Conservation (phyloP, 2,113 vertebrate species). For the Cacatua alba region DNA sequence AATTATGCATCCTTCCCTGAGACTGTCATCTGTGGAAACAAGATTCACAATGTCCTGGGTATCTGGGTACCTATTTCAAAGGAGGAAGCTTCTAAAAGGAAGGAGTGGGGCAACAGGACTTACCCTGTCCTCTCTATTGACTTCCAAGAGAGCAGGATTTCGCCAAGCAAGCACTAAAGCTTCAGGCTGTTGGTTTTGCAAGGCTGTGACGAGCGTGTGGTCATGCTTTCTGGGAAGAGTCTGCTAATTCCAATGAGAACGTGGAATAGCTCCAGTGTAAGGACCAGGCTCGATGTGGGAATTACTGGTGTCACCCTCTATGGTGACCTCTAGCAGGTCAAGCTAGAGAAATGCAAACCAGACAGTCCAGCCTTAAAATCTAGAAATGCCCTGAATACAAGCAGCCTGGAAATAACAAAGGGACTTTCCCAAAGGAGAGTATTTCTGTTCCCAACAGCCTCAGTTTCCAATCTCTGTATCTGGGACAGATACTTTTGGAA, state of each 20-base stretch:
- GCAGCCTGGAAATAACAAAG: background rate
- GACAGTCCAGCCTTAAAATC: background rate
- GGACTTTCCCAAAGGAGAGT: background rate
- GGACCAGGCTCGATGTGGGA: background rate
- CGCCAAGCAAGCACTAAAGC: background rate
- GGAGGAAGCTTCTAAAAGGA: background rate
- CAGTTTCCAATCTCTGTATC: background rate
- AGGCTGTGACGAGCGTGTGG: rapidly evolving
- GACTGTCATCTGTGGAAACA: background rate
- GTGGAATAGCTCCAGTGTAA: background rate
- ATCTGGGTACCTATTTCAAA: background rate
- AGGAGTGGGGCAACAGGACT: background rate
- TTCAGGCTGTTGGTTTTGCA: background rate
- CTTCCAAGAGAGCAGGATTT: background rate
- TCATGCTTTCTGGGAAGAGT: background rate
- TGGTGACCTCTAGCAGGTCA: background rate
- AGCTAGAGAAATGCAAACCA: background rate
- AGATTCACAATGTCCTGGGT: background rate
- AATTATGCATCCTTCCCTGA: background rate
- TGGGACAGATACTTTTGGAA: background rate
- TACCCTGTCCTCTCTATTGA: background rate
- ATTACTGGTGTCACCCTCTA: background rate
- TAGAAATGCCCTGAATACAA: background rate
- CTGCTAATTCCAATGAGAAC: background rate
- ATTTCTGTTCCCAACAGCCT: background rate